Evolutionary conservation across 2,113 vertebrate genomes (phyloP), one percentile per base, ranked within the genome.

Genomic region (Campylomormyrus tamandua): DNA sequence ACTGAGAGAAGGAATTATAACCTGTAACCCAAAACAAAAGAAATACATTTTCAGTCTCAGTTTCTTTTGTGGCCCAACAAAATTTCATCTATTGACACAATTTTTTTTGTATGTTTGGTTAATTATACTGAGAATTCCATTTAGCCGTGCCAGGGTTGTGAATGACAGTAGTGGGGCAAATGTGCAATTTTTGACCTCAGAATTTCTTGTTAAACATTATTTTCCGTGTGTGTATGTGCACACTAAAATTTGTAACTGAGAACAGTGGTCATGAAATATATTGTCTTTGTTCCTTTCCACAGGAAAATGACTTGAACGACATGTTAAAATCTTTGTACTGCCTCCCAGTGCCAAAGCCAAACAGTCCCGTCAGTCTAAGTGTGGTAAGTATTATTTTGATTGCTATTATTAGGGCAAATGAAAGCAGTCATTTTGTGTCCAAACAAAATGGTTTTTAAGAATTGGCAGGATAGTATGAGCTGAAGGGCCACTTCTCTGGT

Each of bases 291-390:
- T 92, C 62, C 91, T 93, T 91, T 88, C 90, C 89, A 0, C 91
- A 99, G 98, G 98, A 99, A 94, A 96, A 96, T 90, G 97, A 99
- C 94, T 97, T 98, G 95, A 98, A 97, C 90, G 97, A 98, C 93
- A 95, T 98, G 93, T 96, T 99, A 93, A 97, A 97, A 92, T 97
- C 97, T 0, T 96, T 99, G 91, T 97, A 99, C 92, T 95, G 93
- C 89, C 96, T 98, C 93, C 96, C 97, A 66, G 97, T 99, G 94
- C 98, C 98, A 93, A 97, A 97, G 94, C 96, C 97, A 42, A 97
- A 97, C 87, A 97, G 96, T 92, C 96, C 97, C 80, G 96, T 99
- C 94, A 98, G 94, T 94, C 95, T 99, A 95, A 99, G 96, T 92
- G 96, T 99, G 98, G 98, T 99, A 96, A 93, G 98, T 97, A 93